Percentiles rank a stretch among this genome's conserved stretches.
These are phyloP conservation scores for Lytechinus pictus DNA, from an alignment of 35 echinoderm and acorn worm genomes.

Conservation along the genomic window DNA sequence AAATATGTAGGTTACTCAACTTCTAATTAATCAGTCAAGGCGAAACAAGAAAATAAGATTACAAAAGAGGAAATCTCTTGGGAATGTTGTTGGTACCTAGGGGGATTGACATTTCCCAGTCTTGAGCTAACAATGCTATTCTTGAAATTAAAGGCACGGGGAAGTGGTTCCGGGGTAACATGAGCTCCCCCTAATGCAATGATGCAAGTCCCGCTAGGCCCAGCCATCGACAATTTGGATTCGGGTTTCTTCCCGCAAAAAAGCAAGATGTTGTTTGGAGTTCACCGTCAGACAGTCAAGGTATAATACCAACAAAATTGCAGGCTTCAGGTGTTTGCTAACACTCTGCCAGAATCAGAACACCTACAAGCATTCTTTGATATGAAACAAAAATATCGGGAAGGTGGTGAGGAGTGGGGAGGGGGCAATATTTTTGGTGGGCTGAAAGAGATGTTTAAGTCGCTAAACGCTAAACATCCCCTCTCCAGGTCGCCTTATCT, in stretches of 20 bases:
- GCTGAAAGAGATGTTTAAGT: too few species aligned
- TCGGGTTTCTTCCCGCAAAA: background rate
- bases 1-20: background rate
- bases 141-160: background rate
- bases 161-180: background rate
- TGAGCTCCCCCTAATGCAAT: constrained; percentile 1
- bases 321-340: background rate
- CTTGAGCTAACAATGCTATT: background rate
- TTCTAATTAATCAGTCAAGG: background rate
- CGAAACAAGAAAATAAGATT: background rate
- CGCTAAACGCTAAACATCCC: too few species aligned
- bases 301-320: background rate
- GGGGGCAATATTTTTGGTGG: too few species aligned
- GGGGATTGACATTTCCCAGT: background rate
- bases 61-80: background rate
- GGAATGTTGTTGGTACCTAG: background rate
- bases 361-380: background rate
- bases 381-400: too few species aligned
- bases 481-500: too few species aligned
- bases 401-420: too few species aligned
- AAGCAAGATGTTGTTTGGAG: background rate
- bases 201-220: background rate
- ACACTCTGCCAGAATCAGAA: background rate
- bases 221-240: background rate
- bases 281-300: background rate